Conservation (phyloP, 2,888 invertebrate genomes). For the Erebia ligea region DNA sequence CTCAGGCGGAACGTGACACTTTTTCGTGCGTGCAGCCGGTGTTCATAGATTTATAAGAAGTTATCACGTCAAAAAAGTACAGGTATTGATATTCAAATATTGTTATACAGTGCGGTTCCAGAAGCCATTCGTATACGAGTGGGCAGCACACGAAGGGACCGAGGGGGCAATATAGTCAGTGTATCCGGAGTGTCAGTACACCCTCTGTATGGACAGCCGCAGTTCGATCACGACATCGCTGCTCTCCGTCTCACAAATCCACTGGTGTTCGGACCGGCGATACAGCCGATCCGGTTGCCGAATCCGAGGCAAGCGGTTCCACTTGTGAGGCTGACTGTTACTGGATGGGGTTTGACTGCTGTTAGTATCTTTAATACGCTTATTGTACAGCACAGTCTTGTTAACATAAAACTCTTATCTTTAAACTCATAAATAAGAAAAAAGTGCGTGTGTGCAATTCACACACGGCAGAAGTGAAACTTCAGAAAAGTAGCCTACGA, state of each 20-base stretch:
- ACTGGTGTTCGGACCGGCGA: slow-evolving; percentile 56
- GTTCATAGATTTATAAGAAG: no score
- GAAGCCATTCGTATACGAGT: slow-evolving; percentile 65
- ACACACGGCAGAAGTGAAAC: no score
- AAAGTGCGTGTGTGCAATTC: no score
- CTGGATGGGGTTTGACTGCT: slow-evolving; percentile 78
- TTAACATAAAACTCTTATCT: no score
- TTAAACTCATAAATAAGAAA: no score
- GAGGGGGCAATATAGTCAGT: slow-evolving; percentile 70
- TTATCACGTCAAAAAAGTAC: no score
- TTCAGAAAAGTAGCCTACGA: no score
- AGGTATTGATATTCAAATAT: background rate
- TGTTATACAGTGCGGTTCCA: slow-evolving; percentile 34
- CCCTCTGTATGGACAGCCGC: slow-evolving; percentile 67
- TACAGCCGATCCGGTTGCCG: slow-evolving; percentile 68
- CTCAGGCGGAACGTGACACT: no score
- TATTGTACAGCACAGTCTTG: background rate
- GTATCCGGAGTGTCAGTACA: slow-evolving; percentile 70
- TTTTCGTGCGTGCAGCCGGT: no score
- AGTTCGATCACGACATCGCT: slow-evolving; percentile 76
- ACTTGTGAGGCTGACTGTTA: slow-evolving; percentile 69
- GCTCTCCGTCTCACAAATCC: slow-evolving; percentile 63
- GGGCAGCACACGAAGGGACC: slow-evolving; percentile 73
- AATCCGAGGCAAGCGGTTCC: slow-evolving; percentile 63
- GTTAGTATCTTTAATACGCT: slow-evolving; percentile 52